A percentile compares a stretch with the other conserved stretches of the same genome.
phyloP scores from a whole-genome alignment of 1,140 invertebrate species.

The Meloidogyne exigua region DNA sequence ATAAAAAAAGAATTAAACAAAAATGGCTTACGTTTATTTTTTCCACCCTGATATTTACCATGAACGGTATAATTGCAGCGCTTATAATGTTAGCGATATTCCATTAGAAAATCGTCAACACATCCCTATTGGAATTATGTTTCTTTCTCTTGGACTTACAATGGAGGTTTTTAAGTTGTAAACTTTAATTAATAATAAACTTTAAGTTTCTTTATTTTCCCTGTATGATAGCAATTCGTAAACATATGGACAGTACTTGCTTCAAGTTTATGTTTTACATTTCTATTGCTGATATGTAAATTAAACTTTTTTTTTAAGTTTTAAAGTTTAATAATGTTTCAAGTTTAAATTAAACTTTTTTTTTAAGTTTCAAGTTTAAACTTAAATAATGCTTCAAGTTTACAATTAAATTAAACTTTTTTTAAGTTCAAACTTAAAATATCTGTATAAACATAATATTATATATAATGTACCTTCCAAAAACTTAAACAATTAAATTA shows the following conservation, averaged over 20 bases:
- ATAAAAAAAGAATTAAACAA: no score
- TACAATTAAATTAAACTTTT: no score
- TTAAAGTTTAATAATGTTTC: no score
- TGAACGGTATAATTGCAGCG: constrained; percentile 29
- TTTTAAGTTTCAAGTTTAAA: no score
- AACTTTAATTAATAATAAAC: background rate
- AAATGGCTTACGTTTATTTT: constrained; percentile 19
- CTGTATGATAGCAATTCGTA: constrained; percentile 37
- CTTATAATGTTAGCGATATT: constrained; percentile 29
- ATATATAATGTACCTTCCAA: no score
- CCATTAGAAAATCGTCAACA: constrained; percentile 18
- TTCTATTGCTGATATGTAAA: constrained; percentile 21
- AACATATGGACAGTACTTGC: constrained; percentile 36
- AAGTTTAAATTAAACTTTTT: no score
- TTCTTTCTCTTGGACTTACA: constrained; percentile 8
- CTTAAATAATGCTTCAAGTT: no score
- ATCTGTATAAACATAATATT: no score
- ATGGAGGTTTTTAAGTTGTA: constrained; percentile 13
- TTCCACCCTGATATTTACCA: constrained; percentile 27
- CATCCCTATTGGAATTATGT: constrained; percentile 25
- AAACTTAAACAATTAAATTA: no score
- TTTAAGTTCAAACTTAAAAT: no score
- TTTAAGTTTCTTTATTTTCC: constrained; percentile 33
- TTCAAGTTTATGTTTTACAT: constrained; percentile 39
- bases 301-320: background rate